phyloP scores from a whole-genome alignment of 2,888 invertebrate genomes.

The Drosophila algonquin region DNA sequence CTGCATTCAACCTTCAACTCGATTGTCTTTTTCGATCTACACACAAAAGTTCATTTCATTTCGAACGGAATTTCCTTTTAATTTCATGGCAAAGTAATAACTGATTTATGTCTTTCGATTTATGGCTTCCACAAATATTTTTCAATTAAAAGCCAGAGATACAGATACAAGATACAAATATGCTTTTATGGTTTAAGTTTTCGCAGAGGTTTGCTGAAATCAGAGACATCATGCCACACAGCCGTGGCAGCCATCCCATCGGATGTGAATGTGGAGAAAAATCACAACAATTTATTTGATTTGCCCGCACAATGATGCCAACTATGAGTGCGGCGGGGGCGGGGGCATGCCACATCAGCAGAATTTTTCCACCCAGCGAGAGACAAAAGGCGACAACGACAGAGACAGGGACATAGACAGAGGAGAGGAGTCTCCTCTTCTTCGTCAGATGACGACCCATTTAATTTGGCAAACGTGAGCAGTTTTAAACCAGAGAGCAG shows the following conservation, averaged over 20 bases:
- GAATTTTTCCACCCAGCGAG: constrained; percentile 59
- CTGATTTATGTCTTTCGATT: constrained; percentile 32
- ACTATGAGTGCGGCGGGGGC: constrained; percentile 47
- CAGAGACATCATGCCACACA: constrained; percentile 42
- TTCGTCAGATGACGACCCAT: constrained; percentile 65
- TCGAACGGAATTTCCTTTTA: background rate
- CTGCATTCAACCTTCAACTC: background rate
- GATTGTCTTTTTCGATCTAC: constrained; percentile 1
- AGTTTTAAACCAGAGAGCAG: constrained; percentile 63
- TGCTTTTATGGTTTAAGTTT: constrained; percentile 55
- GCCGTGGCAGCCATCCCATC: background rate
- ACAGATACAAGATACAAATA: constrained; percentile 41
- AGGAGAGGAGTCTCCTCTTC: background rate
- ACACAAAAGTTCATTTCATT: background rate
- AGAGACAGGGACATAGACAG: background rate
- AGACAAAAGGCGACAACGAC: constrained; percentile 59
- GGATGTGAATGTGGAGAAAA: constrained; percentile 43
- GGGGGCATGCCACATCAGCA: constrained; percentile 73
- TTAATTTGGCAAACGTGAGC: constrained; percentile 80
- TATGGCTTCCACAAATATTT: constrained; percentile 38
- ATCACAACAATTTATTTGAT: constrained; percentile 76
- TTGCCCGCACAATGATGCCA: constrained; percentile 75
- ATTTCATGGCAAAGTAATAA: constrained; percentile 6
- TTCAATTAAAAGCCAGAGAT: constrained; percentile 60
- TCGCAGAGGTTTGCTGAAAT: constrained; percentile 67